These are phyloP conservation scores for Tympanoctomys barrerae DNA, from an alignment of 2,797 vertebrate species.

Conservation along the genomic window DNA sequence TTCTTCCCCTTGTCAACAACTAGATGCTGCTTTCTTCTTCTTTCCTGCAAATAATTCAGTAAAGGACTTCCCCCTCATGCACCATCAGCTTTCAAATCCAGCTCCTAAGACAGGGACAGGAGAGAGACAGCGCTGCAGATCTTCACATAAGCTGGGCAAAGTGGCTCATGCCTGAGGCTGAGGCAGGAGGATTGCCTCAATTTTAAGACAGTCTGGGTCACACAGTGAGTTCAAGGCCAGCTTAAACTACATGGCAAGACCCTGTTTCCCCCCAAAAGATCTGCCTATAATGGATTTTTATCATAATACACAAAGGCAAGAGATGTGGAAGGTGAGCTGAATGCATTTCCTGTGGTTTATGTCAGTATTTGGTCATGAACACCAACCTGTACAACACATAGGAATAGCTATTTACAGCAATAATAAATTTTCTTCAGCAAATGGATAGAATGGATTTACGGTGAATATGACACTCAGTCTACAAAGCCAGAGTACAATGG, in stretches of 20 bases:
- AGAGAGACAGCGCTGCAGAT: not conserved
- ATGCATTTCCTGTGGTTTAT: not conserved
- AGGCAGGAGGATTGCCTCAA: not conserved
- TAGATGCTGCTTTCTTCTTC: not conserved
- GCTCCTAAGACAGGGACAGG: not conserved
- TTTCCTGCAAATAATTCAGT: conserved; percentile 10
- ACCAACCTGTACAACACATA: not conserved
- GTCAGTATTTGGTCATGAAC: not conserved
- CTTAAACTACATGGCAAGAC: not conserved
- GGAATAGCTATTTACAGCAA: not conserved
- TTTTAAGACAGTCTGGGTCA: not conserved
- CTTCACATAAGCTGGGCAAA: too few relatives aligned
- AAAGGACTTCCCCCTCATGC: not conserved
- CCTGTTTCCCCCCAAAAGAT: not conserved
- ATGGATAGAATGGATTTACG: not conserved
- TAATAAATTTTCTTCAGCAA: not conserved
- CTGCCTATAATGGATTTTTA: not conserved
- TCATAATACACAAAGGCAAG: not conserved
- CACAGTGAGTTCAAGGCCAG: not conserved
- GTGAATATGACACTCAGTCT: not conserved
- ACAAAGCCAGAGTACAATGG: not conserved
- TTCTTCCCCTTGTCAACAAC: not conserved
- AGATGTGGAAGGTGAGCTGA: not conserved
- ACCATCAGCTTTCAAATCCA: not conserved
- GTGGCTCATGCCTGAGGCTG: not conserved